These are phyloP conservation scores for Sciurus carolinensis DNA, from an alignment of 2,797 vertebrate species.

Conservation along the genomic window DNA sequence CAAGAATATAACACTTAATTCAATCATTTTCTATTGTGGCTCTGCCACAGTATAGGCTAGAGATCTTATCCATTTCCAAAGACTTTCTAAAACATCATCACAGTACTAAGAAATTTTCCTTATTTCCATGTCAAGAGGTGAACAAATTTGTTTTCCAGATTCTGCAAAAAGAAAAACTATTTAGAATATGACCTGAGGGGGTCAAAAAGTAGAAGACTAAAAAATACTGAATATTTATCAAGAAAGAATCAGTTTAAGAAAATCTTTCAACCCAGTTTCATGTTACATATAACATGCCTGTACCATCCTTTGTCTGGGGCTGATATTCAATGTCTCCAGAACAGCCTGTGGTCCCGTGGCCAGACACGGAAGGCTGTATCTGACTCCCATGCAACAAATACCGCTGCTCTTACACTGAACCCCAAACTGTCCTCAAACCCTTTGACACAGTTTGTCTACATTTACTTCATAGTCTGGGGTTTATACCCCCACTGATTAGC, in stretches of 20 bases:
- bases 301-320: not conserved
- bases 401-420: not conserved
- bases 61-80: not conserved
- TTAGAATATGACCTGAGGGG: not conserved
- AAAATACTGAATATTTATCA: not conserved
- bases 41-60: not conserved
- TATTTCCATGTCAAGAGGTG: not conserved
- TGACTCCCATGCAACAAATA: not conserved
- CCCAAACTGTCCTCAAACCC: not conserved
- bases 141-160: not conserved
- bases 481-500: not conserved
- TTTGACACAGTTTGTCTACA: not conserved
- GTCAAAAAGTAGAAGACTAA: not conserved
- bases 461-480: not conserved
- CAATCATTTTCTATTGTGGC: not conserved
- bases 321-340: not conserved
- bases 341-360: not conserved
- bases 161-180: not conserved
- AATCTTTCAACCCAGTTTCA: not conserved
- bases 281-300: not conserved
- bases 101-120: not conserved
- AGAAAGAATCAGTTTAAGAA: not conserved
- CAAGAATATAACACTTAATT: not conserved
- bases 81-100: not conserved
- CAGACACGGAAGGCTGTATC: not conserved